Conservation (phyloP, 2,113 vertebrate genomes). For the Rhinichthys klamathensis region DNA sequence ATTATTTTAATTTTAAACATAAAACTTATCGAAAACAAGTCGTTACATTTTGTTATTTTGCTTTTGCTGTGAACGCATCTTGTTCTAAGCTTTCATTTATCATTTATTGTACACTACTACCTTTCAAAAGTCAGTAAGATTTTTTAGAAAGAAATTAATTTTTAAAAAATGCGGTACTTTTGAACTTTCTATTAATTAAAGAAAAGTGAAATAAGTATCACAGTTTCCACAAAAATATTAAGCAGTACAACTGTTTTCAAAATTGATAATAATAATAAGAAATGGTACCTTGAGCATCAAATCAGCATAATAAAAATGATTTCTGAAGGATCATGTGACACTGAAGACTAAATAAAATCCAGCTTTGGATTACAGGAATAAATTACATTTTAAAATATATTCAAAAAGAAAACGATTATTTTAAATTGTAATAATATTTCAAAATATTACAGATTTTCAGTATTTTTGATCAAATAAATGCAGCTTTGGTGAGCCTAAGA, state of each 20-base stretch:
- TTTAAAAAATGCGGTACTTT: too few species aligned
- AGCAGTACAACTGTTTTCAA: background rate
- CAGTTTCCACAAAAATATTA: background rate
- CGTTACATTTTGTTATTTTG: background rate
- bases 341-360: background rate
- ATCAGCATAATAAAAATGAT: background rate
- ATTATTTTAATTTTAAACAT: too few species aligned
- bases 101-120: background rate
- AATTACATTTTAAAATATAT: background rate
- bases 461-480: background rate
- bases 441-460: background rate
- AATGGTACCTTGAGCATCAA: background rate
- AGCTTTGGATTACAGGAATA: background rate
- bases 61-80: background rate
- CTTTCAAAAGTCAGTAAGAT: background rate
- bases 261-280: background rate
- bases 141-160: too few species aligned
- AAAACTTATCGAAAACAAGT: too few species aligned
- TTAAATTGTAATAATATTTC: background rate
- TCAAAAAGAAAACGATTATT: background rate
- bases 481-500: background rate
- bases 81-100: background rate
- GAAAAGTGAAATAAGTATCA: background rate
- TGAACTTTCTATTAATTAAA: too few species aligned
- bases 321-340: background rate